phyloP scores from a whole-genome alignment of 2,888 invertebrate species.

The Boloria selene region DNA sequence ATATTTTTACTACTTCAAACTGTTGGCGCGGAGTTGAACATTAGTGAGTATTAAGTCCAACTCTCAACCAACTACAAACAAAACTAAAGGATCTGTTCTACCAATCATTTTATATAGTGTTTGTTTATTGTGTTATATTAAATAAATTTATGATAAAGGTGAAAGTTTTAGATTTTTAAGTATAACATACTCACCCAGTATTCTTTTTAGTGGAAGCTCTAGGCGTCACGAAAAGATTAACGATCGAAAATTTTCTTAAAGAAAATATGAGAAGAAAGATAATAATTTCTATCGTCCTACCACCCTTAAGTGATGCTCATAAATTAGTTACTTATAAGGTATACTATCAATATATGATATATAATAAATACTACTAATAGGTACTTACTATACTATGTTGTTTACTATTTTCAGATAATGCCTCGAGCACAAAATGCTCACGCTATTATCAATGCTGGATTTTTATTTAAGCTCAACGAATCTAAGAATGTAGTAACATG shows the following conservation, averaged over 20 bases:
- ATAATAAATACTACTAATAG: too few relatives aligned
- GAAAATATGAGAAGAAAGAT: constrained; percentile 60
- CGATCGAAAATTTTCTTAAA: constrained; percentile 55
- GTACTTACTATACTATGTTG: not conserved
- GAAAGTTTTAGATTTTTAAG: too few relatives aligned
- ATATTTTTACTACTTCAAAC: constrained; percentile 20
- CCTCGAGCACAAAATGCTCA: constrained; percentile 87
- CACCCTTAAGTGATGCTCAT: constrained; percentile 69
- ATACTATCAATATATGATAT: too few relatives aligned
- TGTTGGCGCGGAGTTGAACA: not conserved
- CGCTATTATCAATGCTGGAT: constrained; percentile 88
- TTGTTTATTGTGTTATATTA: too few relatives aligned
- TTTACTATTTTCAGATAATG: constrained; percentile 81
- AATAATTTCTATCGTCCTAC: constrained; percentile 79
- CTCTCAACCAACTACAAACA: too few relatives aligned
- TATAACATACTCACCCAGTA: too few relatives aligned
- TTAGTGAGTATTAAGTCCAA: too few relatives aligned
- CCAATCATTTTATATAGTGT: too few relatives aligned
- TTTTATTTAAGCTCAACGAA: constrained; percentile 79
- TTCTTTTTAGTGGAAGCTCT: too few relatives aligned
- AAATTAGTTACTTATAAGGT: constrained; percentile 84
- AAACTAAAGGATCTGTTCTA: too few relatives aligned
- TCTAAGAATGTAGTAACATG: constrained; percentile 49
- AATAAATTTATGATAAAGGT: too few relatives aligned
- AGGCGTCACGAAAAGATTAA: constrained; percentile 36